phyloP scores from a whole-genome alignment of 2,113 vertebrate genomes.

The Lipophrys pholis region DNA sequence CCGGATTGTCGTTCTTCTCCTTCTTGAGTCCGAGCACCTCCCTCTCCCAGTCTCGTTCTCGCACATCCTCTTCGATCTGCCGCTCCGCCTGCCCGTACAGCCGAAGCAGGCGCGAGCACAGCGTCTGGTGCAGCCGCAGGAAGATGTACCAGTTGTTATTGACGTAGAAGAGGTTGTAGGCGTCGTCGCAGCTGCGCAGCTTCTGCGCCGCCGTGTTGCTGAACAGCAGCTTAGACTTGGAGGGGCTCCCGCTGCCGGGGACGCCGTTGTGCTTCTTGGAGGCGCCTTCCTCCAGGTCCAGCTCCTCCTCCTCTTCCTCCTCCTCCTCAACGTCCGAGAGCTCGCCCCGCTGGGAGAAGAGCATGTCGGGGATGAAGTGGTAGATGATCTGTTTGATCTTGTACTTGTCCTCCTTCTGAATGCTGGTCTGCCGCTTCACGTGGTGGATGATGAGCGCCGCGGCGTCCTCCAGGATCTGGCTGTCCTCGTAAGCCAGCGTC shows the following conservation, averaged over 20 bases:
- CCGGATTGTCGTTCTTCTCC: conserved; percentile 95
- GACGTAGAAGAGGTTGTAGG: conserved; percentile 96
- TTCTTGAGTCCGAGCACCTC: conserved; percentile 94
- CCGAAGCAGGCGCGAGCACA: conserved; percentile 91
- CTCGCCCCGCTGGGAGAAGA: conserved; percentile 94
- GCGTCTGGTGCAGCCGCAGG: conserved; percentile 95
- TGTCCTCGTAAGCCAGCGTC: conserved; percentile 92
- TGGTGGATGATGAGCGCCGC: conserved; percentile 98
- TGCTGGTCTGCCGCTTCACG: conserved; percentile 94
- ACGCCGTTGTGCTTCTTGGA: conserved; percentile 96
- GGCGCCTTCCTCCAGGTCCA: conserved; percentile 85
- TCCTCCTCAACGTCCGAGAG: conserved; percentile 96
- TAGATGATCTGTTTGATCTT: conserved; percentile 99
- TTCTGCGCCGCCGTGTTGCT: conserved; percentile 90
- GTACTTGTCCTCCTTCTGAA: conserved; percentile 99
- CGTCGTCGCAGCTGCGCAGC: conserved; percentile 90
- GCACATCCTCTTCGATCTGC: conserved; percentile 94
- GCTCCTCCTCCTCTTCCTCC: conserved; percentile 89
- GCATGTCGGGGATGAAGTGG: conserved; percentile 97
- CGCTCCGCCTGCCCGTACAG: conserved; percentile 94
- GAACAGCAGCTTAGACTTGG: conserved; percentile 95
- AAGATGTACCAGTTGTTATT: conserved; percentile 99
- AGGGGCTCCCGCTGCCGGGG: conserved; percentile 76
- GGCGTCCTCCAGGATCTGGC: conserved; percentile 96
- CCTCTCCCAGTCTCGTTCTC: conserved; percentile 94